Evolutionary conservation across 1,140 invertebrate genomes (phyloP), one percentile per base, ranked within the genome.

Genomic region (Bombus haemorrhoidalis): DNA sequence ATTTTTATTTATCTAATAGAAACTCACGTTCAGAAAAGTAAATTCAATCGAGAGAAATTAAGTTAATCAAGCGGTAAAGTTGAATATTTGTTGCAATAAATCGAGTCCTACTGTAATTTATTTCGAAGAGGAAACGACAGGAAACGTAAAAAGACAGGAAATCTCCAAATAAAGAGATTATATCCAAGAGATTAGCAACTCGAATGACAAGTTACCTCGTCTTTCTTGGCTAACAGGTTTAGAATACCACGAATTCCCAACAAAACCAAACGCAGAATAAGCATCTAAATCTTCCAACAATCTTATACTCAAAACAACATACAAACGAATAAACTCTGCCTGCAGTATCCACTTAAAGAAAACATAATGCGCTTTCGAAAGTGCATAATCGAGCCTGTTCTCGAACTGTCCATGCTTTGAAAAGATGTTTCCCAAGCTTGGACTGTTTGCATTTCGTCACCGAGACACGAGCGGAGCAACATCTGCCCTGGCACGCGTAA

Each of bases 401-500:
- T 64, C 62, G 34, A 85, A 22, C 74, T 47, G 53, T 78, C 37
- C 25, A 8, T 9, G 32, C 43, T 25, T 25, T 34, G 53, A 15
- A 32, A n/a, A 47, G 66, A 90, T 78, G 75, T 83, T 82, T 89
- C 66, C 66, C 59, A 87, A 87, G 85, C 69, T 47, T 9, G 47
- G 34, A 4, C 32, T 89, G 66, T 90, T 89, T 89, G 81, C 69
- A 66, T 85, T 89, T 77, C 59, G 34, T 39, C 73, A 39, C 32
- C 75, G 37, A 79, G 68, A 69, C 53, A 66, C 59, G 43, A 84
- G 62, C 76, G 57, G 32, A 37, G 32, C n/a, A 79, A 78, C 89
- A 89, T 90, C 82, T 89, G 86, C 69, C 18, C 22, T 15, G 12
- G 34, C 59, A 69, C 71, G 74, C 77, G 82, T 90, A 87, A 87